Percentiles rank a stretch among this genome's conserved stretches.
phyloP scores from a whole-genome alignment of 1,140 invertebrate genomes.

The Laupala kohalensis region DNA sequence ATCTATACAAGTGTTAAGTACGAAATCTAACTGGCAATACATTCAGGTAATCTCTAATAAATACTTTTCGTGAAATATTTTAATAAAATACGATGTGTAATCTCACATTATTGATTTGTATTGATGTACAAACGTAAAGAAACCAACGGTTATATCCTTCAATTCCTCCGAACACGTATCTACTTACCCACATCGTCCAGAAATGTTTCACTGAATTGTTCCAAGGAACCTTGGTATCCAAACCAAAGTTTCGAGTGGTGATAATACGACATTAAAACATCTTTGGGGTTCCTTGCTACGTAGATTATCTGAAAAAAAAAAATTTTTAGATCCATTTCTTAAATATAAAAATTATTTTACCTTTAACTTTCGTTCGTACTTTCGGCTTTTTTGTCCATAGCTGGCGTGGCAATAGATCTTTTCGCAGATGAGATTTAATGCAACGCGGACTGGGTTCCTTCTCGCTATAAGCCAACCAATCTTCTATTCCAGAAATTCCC shows the following conservation, averaged over 20 bases:
- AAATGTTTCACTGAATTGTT: conserved; percentile 33
- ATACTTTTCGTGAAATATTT: no score
- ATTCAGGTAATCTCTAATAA: no score
- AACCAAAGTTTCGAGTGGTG: conserved; percentile 34
- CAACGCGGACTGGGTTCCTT: conserved; percentile 39
- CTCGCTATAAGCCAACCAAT: neutral
- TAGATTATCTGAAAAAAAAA: conserved; percentile 39
- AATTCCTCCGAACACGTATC: no score
- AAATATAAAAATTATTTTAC: no score
- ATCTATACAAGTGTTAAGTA: no score
- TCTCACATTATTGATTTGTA: no score
- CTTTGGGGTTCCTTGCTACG: conserved; percentile 47
- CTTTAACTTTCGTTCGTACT: conserved; percentile 31
- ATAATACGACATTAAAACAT: conserved; percentile 43
- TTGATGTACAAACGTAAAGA: no score
- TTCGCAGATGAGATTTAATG: conserved; percentile 66
- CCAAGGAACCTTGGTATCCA: conserved; percentile 28
- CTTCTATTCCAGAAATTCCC: no score
- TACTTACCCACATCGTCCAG: conserved; percentile 23
- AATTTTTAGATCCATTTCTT: no score
- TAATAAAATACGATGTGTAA: no score
- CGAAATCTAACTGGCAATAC: no score
- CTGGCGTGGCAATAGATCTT: conserved; percentile 51
- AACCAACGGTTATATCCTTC: neutral
- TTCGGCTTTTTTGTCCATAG: conserved; percentile 58